Base-by-base conservation (phyloP, 2,113 vertebrate species). In the Marmota monax region DNA sequence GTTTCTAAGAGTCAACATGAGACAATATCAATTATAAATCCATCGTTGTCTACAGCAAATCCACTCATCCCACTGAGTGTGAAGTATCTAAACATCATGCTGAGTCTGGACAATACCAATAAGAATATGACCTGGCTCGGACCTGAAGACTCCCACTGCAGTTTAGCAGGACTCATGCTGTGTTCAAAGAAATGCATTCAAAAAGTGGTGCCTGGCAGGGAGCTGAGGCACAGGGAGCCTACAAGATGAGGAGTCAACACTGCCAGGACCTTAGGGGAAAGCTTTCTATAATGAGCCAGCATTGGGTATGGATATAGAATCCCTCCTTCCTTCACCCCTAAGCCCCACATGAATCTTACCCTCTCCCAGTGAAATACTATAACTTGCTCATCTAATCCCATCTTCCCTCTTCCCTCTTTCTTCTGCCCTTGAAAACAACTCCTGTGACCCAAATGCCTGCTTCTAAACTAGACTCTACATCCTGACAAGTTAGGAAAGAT, bases 111-210 rank as follows among this genome's bases (percentile, higher is more conserved):
- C 17, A 29, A 13, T 25, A 32, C 56, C 70, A 42, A 16, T 22
- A 14, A 14, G 48, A 58, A 32, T 20, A 29, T 5, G 32, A 51
- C 7, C n/a, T 22, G 8, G 42, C 18, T 42, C 29, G 6, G 13
- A 32, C 34, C 17, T 18, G 51, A 45, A 69, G 39, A 6, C 34
- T 39, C n/a, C 22, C 23, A 0, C 10, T 9, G 10, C 73, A 34
- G 18, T 18, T 34, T 22, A 45, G 37, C 37, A 14, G 0, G 4
- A 5, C 0, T 4, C 12, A 27, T 27, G 7, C 42, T 37, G 13
- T 13, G 17, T 48, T 53, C 45, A 42, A 22, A 27, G n/a, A 56
- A 25, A 37, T n/a, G 7, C 32, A 3, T 42, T 34, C 37, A 25
- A 32, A 27, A 56, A 18, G 48, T 45, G 48, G 29, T 27, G 61